Base-by-base conservation (phyloP, 2,888 invertebrate genomes). In the Lathronympha strigana region DNA sequence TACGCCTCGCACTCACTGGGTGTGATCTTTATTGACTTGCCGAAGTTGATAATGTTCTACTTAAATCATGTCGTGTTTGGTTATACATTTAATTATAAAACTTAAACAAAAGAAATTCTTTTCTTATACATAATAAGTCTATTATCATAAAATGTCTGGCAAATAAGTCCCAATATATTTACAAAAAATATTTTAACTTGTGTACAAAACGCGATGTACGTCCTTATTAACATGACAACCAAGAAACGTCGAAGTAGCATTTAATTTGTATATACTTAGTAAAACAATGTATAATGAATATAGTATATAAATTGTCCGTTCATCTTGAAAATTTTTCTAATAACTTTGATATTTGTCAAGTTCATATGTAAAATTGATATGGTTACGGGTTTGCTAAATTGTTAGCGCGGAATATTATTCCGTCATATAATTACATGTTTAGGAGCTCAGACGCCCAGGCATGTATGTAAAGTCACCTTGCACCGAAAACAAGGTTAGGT, bases 381-480 rank as follows among this genome's bases (percentile, higher is more conserved):
- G 88, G 83, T 84, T 47, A 83, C 82, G 78, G 78, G 81, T 87
- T 75, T 81, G 47, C 66, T 61, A 61, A 84, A 84, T 83, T 80
- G 81, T 87, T 86, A 86, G 84, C 76, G 79, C 82, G 78, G 83
- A 84, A 82, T 77, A 76, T 81, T 82, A 85, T 78, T 85, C 81
- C 82, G 82, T 85, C 84, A 85, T 82, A 83, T 90, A 90, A 90
- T 90, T 88, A 88, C 82, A 89, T 80, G 87, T 86, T 88, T 86
- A 87, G 84, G 84, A 86, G 88, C 80, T 82, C 90, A 88, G 88
- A 88, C 88, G 84, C 81, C 79, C 88, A 86, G 87, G 86, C 88
- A 83, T 85, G 82, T 87, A 83, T 85, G 82, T 87, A 87, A 90
- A 90, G 91, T 91, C 91, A 92, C 91, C 91, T 92, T 92, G 89